phyloP scores from a whole-genome alignment of 2,888 invertebrate species.

The Quadriops clusia region DNA sequence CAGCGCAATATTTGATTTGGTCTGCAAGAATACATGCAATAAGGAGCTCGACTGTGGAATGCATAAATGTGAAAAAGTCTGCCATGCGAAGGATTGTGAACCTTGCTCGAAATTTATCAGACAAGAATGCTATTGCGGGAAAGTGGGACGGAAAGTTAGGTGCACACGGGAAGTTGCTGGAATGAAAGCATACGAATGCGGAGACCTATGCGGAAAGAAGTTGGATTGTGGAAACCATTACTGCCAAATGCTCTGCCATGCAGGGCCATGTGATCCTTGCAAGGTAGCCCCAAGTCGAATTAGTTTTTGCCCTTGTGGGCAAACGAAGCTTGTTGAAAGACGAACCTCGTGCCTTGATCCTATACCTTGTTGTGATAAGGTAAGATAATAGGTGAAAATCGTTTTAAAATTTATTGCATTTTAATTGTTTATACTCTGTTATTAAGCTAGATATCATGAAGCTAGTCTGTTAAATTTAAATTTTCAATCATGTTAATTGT shows the following conservation, averaged over 20 bases:
- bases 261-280: constrained; percentile 55
- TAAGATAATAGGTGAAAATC: no score
- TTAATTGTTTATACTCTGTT: no score
- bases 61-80: constrained; percentile 60
- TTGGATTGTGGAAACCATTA: constrained; percentile 59
- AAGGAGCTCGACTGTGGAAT: constrained; percentile 63
- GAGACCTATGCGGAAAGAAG: constrained; percentile 45
- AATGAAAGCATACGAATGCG: constrained; percentile 46
- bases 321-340: constrained; percentile 38
- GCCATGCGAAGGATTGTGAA: constrained; percentile 70
- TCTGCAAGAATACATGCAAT: constrained; percentile 64
- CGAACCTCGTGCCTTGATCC: constrained; percentile 67
- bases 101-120: constrained; percentile 54
- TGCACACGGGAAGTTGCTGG: constrained; percentile 44
- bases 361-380: constrained; percentile 66
- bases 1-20: constrained; percentile 55
- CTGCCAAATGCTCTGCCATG: constrained; percentile 58
- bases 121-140: constrained; percentile 65
- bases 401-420: no score
- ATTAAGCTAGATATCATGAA: no score
- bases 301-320: constrained; percentile 66
- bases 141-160: constrained; percentile 44
- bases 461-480: no score
- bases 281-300: constrained; percentile 47
- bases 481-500: no score